phyloP scores from a whole-genome alignment of 2,888 invertebrate genomes.

The Branchipolynoe longqiensis region DNA sequence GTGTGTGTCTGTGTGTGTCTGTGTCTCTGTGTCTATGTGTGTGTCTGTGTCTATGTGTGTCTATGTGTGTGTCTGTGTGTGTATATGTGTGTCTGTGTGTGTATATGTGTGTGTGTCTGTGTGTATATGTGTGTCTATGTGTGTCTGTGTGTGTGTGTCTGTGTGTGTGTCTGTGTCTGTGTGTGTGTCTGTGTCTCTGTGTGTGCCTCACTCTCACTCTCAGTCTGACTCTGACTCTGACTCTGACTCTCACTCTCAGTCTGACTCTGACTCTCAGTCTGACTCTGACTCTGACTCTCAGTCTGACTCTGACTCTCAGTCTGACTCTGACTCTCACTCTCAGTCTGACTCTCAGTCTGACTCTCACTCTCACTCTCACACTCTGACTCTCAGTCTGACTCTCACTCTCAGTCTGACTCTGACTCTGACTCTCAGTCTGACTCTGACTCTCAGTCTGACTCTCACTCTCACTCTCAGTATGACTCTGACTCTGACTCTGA shows the following conservation, averaged over 20 bases:
- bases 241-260: not conserved
- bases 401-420: too few species aligned
- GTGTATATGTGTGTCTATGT: not conserved
- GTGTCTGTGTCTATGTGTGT: slow-evolving; percentile 25
- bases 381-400: too few species aligned
- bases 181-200: not conserved
- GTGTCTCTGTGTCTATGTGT: not conserved
- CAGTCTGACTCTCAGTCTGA: too few species aligned
- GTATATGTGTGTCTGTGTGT: not conserved
- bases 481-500: too few species aligned
- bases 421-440: too few species aligned
- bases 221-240: not conserved
- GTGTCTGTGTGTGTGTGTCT: not conserved
- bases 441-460: too few species aligned
- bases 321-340: not conserved
- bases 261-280: not conserved
- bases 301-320: not conserved
- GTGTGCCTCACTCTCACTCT: not conserved
- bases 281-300: not conserved
- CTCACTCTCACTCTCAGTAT: too few species aligned
- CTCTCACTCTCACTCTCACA: too few species aligned
- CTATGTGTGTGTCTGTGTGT: not conserved
- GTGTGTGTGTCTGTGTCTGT: slow-evolving; percentile 46
- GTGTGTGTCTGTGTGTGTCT: not conserved
- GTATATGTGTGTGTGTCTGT: not conserved